Evolutionary conservation across 2,113 vertebrate genomes (phyloP).

Genomic region (Heterotilapia buettikoferi): DNA sequence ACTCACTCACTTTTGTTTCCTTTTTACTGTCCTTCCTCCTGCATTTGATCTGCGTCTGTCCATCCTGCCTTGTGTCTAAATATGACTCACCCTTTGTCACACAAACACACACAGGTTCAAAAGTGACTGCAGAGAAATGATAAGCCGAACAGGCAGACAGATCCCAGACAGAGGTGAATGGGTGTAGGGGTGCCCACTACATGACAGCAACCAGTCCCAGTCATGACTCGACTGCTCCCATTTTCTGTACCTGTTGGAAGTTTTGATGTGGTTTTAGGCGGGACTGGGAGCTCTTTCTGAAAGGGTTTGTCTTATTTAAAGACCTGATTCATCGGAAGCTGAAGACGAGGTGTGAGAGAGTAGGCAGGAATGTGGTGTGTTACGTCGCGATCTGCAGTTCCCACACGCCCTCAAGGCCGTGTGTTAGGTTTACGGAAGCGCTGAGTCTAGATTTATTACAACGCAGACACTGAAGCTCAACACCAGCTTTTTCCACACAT

Average conservation of each 20-base stretch:
- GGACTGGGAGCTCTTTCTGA: not conserved
- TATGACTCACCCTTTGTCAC: slow-evolving; percentile 17
- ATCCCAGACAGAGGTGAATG: not conserved
- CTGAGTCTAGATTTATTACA: not conserved
- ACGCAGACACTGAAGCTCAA: not conserved
- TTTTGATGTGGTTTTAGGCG: not conserved
- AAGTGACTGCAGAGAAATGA: not conserved
- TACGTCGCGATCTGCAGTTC: not conserved
- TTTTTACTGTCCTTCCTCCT: not conserved
- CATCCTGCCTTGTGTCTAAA: not conserved
- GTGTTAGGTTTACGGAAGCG: not conserved
- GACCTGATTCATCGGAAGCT: not conserved
- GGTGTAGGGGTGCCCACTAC: not conserved
- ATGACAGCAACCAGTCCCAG: not conserved
- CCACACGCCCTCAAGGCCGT: slow-evolving; percentile 7
- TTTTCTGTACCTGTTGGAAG: not conserved
- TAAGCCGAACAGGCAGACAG: slow-evolving; percentile 28
- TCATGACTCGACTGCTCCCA: not conserved
- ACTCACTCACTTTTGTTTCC: slow-evolving; percentile 37
- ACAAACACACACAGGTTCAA: not conserved
- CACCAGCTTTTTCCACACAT: not conserved
- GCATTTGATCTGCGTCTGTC: not conserved
- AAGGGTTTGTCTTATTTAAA: not conserved
- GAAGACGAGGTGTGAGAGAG: slow-evolving; percentile 30
- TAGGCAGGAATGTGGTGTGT: slow-evolving; percentile 36